Conservation (phyloP, 2,113 vertebrate genomes). For the Brachypteracias leptosomus region DNA sequence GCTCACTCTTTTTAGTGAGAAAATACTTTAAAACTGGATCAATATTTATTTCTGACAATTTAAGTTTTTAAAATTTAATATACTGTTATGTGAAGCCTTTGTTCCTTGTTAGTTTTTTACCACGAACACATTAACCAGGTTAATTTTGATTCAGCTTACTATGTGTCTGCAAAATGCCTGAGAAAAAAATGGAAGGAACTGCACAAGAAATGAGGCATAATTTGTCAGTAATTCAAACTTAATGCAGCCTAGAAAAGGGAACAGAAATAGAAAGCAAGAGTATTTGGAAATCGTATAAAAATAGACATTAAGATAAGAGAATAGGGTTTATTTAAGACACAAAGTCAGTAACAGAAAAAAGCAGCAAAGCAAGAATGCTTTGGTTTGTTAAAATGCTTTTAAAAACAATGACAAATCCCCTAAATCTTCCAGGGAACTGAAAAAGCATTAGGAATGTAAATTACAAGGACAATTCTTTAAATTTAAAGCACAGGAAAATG, state of each 20-base stretch:
- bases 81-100: background rate
- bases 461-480: background rate
- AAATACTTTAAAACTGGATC: background rate
- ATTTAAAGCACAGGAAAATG: background rate
- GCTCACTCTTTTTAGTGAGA: rapidly evolving
- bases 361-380: background rate
- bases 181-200: background rate
- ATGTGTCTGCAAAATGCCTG: background rate
- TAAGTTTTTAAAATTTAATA: background rate
- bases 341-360: background rate
- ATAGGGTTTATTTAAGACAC: background rate
- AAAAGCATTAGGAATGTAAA: background rate
- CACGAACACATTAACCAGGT: background rate
- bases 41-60: background rate
- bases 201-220: background rate
- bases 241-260: background rate
- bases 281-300: background rate
- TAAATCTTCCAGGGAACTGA: background rate
- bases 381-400: background rate
- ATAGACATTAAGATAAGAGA: background rate
- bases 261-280: background rate
- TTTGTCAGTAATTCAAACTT: background rate
- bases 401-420: background rate
- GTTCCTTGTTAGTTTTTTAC: background rate
- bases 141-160: background rate